phyloP scores from a whole-genome alignment of 1,140 invertebrate species.

The Hycleus cichorii region DNA sequence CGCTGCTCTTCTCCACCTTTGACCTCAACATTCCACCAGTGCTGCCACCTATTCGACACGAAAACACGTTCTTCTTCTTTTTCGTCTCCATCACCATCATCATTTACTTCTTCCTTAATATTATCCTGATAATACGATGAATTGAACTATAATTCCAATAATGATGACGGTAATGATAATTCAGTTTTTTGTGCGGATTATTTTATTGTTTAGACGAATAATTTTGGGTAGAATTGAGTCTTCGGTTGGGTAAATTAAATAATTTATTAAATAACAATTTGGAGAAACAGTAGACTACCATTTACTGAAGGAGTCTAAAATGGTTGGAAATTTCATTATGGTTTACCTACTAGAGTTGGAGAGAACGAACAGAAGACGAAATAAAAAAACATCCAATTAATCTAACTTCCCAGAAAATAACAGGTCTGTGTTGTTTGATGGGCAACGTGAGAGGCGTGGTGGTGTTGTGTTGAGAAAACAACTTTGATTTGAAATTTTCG shows the following conservation, averaged over 20 bases:
- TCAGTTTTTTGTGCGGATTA: no score
- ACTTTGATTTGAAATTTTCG: conserved; percentile 2
- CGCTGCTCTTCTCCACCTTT: conserved; percentile 38
- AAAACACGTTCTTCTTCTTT: conserved; percentile 9
- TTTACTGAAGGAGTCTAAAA: conserved; percentile 33
- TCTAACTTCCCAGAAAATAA: conserved; percentile 36
- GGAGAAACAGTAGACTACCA: conserved; percentile 32
- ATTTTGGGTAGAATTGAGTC: no score
- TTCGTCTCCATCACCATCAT: no score
- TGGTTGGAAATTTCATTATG: conserved; percentile 28
- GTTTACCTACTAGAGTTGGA: conserved; percentile 16
- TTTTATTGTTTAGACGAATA: no score
- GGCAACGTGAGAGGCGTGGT: conserved; percentile 27
- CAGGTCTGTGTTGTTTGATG: conserved; percentile 28
- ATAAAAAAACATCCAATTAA: conserved; percentile 35
- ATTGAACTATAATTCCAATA: no score
- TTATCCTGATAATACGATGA: no score
- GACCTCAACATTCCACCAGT: conserved; percentile 37
- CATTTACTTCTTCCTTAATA: no score
- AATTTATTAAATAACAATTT: conserved; percentile 2
- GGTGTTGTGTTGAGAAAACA: conserved; percentile 10
- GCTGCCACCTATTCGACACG: conserved; percentile 35
- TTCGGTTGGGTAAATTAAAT: no score
- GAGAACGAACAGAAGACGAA: no score
- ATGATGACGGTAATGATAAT: no score